These are phyloP conservation scores for Omphaloscelis lunosa DNA, from an alignment of 2,888 invertebrate species.

Conservation along the genomic window DNA sequence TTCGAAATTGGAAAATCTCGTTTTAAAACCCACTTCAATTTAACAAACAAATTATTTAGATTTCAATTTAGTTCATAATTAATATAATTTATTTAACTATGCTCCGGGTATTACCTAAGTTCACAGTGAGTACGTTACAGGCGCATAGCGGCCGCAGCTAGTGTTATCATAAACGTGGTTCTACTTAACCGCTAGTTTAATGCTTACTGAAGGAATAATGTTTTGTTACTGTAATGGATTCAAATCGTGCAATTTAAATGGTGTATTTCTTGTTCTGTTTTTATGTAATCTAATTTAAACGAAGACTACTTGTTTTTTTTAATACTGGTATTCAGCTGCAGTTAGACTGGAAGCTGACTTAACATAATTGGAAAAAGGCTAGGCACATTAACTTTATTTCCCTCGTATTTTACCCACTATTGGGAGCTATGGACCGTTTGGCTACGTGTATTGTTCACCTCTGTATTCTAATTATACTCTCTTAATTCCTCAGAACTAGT, in stretches of 20 bases:
- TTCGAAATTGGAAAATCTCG: not conserved
- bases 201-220: constrained; percentile 14
- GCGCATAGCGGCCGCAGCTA: constrained; percentile 31
- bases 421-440: not conserved
- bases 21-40: not conserved
- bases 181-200: constrained; percentile 5
- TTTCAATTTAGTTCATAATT: too few species aligned
- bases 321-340: not conserved
- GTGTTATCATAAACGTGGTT: constrained; percentile 24
- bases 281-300: not conserved
- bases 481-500: not conserved
- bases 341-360: not conserved
- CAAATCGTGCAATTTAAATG: not conserved
- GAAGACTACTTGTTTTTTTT: too few species aligned
- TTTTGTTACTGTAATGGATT: constrained; percentile 17
- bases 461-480: too few species aligned
- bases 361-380: not conserved
- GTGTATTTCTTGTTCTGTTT: constrained; percentile 2
- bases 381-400: not conserved
- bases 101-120: too few species aligned
- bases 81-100: too few species aligned
- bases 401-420: not conserved
- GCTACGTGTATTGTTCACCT: not conserved
- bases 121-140: not conserved
- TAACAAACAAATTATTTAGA: too few species aligned